phyloP scores from a whole-genome alignment of 1,140 invertebrate species.

The Frieseomelitta varia region DNA sequence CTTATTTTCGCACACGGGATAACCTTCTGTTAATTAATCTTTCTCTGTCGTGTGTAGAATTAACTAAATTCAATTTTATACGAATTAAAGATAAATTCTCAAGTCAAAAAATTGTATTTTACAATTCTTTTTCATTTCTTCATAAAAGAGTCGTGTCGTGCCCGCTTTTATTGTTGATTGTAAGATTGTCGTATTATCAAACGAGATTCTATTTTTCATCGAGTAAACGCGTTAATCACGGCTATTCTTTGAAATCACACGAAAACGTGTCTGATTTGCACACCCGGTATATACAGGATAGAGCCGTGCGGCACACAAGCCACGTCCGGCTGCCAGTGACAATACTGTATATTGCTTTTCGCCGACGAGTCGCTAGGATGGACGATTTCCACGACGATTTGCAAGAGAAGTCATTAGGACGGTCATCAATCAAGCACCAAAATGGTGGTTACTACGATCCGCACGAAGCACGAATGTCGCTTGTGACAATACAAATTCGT shows the following conservation, averaged over 20 bases:
- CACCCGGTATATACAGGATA: constrained; percentile 21
- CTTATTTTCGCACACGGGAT: too few species aligned
- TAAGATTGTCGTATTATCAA: too few species aligned
- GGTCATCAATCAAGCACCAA: constrained; percentile 45
- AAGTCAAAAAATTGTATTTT: too few species aligned
- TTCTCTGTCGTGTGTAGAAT: too few species aligned
- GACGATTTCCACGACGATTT: constrained; percentile 47
- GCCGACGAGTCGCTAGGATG: constrained; percentile 14
- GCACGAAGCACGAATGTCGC: not conserved
- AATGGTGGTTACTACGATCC: constrained; percentile 17
- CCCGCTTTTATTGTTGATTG: too few species aligned
- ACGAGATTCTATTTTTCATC: not conserved
- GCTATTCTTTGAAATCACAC: not conserved
- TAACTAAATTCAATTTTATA: too few species aligned
- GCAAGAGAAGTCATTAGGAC: constrained; percentile 50
- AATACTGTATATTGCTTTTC: constrained; percentile 44
- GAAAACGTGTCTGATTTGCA: not conserved
- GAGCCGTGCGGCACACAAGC: constrained; percentile 1
- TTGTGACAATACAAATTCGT: not conserved
- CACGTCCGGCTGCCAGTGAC: constrained; percentile 31
- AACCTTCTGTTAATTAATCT: too few species aligned
- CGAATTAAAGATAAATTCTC: too few species aligned
- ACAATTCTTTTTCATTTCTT: not conserved
- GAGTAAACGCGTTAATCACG: not conserved
- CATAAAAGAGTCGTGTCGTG: not conserved